Evolutionary conservation across 2,888 invertebrate species (phyloP).

Genomic region (Crematogaster levior): DNA sequence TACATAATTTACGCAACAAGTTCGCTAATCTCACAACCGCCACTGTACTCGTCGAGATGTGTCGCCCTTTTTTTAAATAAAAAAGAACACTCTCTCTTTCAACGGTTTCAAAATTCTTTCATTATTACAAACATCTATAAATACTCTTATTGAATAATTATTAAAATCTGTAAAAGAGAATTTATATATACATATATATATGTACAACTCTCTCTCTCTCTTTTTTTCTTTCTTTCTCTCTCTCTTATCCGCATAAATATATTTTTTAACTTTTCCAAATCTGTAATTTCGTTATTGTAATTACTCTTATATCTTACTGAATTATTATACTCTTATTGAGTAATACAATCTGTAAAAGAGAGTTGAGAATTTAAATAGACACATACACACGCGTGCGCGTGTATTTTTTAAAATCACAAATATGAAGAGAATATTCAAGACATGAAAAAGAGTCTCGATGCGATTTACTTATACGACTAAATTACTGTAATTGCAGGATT

Average conservation of each 20-base stretch:
- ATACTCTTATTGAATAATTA: background rate
- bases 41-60: background rate
- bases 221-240: too few relatives aligned
- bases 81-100: background rate
- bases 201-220: too few relatives aligned
- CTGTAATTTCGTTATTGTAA: too few relatives aligned
- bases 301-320: too few relatives aligned
- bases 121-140: background rate
- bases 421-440: background rate
- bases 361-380: background rate
- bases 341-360: background rate
- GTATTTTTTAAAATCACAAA: background rate
- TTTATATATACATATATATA: too few relatives aligned
- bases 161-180: background rate
- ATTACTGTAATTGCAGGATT: background rate
- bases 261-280: too few relatives aligned
- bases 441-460: too few relatives aligned
- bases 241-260: too few relatives aligned
- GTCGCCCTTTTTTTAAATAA: background rate
- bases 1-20: conserved; percentile 23
- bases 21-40: conserved; percentile 8
- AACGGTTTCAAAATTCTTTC: too few relatives aligned
- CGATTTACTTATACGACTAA: background rate
- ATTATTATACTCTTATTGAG: too few relatives aligned
- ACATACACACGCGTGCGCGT: background rate